These are phyloP conservation scores for Eurosta solidaginis DNA, from an alignment of 1,140 invertebrate species.

Conservation along the genomic window DNA sequence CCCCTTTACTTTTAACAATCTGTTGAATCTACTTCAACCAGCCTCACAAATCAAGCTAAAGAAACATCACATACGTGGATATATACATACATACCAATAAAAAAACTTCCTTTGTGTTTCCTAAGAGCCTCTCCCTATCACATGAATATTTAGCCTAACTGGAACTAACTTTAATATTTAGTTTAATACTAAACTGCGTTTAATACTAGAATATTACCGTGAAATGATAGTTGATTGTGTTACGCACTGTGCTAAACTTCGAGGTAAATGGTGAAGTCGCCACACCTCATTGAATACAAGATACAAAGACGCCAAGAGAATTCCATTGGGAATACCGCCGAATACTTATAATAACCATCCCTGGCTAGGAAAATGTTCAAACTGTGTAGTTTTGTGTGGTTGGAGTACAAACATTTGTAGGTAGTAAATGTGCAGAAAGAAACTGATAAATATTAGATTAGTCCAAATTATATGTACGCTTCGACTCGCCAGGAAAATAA, in stretches of 20 bases:
- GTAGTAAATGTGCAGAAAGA: no score
- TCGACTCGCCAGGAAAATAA: no score
- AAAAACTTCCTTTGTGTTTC: background rate
- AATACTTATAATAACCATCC: background rate
- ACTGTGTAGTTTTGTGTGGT: background rate
- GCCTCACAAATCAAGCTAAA: background rate
- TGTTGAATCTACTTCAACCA: slow-evolving; percentile 17
- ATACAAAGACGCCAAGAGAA: background rate
- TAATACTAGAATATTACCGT: slow-evolving; percentile 10
- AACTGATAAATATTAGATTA: no score
- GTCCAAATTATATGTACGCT: no score
- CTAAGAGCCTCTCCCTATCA: no score
- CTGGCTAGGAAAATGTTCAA: background rate
- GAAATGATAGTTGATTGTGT: background rate
- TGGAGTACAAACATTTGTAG: no score
- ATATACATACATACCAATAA: background rate
- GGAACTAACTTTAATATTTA: background rate
- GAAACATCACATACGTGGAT: no score
- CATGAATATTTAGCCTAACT: background rate
- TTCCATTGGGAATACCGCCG: background rate
- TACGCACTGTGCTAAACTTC: background rate
- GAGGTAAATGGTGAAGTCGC: background rate
- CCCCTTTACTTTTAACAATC: background rate
- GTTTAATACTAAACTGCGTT: no score
- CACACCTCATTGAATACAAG: slow-evolving; percentile 12